Conservation (phyloP, 2,888 invertebrate species). For the Acanthopleura granulata region DNA sequence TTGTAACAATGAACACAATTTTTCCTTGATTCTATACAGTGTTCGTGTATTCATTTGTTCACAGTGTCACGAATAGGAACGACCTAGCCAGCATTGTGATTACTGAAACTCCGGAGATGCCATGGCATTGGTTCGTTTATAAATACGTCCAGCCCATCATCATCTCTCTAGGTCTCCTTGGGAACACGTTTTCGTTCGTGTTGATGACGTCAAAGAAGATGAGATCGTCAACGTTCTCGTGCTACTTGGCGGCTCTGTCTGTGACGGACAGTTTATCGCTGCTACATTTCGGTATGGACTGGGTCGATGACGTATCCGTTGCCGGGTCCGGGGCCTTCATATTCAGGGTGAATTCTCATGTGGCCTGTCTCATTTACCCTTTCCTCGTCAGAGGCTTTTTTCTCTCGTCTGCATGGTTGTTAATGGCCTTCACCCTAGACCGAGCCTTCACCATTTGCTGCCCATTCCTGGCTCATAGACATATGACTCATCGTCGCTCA, state of each 20-base stretch:
- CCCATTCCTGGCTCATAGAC: background rate
- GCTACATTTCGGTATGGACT: constrained; percentile 3
- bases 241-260: background rate
- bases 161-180: background rate
- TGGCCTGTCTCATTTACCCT: constrained; percentile 4
- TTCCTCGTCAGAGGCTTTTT: background rate
- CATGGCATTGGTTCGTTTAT: constrained; percentile 7
- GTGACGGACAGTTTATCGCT: background rate
- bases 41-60: background rate
- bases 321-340: background rate
- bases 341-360: background rate
- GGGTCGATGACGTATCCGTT: background rate
- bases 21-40: too few species aligned
- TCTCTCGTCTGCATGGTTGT: background rate
- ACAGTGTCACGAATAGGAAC: background rate
- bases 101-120: background rate
- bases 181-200: background rate
- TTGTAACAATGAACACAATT: too few species aligned
- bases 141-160: constrained; percentile 1
- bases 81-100: background rate
- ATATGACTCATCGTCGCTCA: background rate
- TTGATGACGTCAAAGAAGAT: constrained; percentile 8
- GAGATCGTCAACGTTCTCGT: background rate
- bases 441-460: background rate
- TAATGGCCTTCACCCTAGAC: constrained; percentile 11